Base-by-base conservation (phyloP, 2,888 invertebrate genomes). In the Coleophora deauratella region DNA sequence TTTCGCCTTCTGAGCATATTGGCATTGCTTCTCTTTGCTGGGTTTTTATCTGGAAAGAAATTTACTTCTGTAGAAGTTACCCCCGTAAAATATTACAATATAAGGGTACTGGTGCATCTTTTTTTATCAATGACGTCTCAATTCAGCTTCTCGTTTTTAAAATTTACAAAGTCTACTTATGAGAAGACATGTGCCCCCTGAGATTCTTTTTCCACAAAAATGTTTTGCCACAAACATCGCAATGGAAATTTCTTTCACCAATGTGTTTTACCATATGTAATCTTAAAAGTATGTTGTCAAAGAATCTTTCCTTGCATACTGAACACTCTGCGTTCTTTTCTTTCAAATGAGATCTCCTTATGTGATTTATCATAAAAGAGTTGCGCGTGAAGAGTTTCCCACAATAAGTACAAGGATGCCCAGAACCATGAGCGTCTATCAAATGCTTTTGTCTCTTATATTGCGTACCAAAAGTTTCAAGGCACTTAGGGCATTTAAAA, bases 131-230 rank as follows among this genome's bases (percentile, higher is more conserved):
- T 4, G 3, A 21, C 21, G 21, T 21, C 21, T 6, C 21, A 21
- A n/a, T n/a, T n/a, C n/a, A n/a, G n/a, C n/a, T n/a, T n/a, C n/a
- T n/a, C n/a, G n/a, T n/a, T n/a, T n/a, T n/a, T n/a, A n/a, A n/a
- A n/a, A n/a, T n/a, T n/a, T n/a, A n/a, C n/a, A n/a, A 33, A 13
- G 6, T 10, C 13, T 33, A 38, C 11, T 28, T 37, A 33, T 59
- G 59, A 10, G 55, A 53, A 4, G 51, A 75, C 50, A 85, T 72
- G 50, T 89, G 89, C 0, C 77, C 77, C 21, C 77, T 79, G 34
- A 89, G 62, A 51, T 88, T 87, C 42, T 87, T 88, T 48, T 85
- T 85, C 49, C 87, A 85, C n/a, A 80, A 69, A 44, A 88, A 82
- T 51, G 80, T 80, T 41, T 82, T 85, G 0, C 84, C 81, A 48